Evolutionary conservation across 2,797 vertebrate species (phyloP).

Genomic region (Paguma larvata): DNA sequence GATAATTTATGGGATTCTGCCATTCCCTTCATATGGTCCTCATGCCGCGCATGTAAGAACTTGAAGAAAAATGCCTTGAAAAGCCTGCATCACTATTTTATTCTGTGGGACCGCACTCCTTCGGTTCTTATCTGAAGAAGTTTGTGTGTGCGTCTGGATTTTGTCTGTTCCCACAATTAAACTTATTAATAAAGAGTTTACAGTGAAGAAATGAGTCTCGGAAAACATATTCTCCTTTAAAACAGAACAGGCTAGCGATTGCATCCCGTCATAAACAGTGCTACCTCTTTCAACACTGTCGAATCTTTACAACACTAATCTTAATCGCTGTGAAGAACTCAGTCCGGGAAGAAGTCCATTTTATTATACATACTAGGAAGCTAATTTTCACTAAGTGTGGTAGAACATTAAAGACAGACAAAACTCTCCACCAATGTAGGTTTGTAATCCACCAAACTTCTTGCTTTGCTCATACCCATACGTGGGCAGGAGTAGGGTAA

Average conservation of each 20-base stretch:
- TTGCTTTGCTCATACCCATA: not conserved
- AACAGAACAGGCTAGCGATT: not conserved
- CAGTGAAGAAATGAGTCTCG: constrained; percentile 7
- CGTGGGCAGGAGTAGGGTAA: not conserved
- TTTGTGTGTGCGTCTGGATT: not conserved
- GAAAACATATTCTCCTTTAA: constrained; percentile 33
- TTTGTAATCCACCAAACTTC: not conserved
- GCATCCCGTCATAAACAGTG: not conserved
- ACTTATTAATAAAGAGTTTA: not conserved
- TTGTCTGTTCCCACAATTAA: not conserved
- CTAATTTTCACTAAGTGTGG: not conserved
- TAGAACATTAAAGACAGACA: not conserved
- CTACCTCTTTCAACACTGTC: not conserved
- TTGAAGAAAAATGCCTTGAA: not conserved
- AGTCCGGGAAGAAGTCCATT: not conserved
- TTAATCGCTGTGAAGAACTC: not conserved
- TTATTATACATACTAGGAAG: not conserved
- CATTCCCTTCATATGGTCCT: not conserved
- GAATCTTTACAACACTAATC: not conserved
- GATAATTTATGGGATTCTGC: not conserved
- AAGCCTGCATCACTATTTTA: not conserved
- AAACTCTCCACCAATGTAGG: not conserved
- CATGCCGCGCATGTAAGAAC: not conserved
- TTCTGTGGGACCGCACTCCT: not conserved
- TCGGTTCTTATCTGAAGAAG: not conserved